Evolutionary conservation across 2,797 vertebrate genomes (phyloP).

Genomic region (Mareca strepera): DNA sequence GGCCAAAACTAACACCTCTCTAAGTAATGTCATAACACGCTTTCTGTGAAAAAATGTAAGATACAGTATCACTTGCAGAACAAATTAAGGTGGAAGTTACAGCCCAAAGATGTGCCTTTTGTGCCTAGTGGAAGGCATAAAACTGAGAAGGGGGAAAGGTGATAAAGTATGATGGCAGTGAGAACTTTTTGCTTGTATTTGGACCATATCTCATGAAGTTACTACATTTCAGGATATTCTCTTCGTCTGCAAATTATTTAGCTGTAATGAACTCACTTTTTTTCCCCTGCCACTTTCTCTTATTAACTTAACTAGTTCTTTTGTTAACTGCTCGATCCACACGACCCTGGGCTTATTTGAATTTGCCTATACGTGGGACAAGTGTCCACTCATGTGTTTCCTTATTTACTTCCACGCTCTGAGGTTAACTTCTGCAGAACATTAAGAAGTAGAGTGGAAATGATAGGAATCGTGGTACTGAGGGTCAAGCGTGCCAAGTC

Average conservation of each 20-base stretch:
- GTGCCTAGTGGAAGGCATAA: not conserved
- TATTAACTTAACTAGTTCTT: not conserved
- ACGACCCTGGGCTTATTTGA: not conserved
- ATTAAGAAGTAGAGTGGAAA: not conserved
- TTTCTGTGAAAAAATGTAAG: not conserved
- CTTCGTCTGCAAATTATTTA: not conserved
- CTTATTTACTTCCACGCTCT: not conserved
- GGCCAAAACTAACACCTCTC: not conserved
- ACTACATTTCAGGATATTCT: not conserved
- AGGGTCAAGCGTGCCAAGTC: not conserved
- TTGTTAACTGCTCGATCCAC: not conserved
- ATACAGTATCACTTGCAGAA: not conserved
- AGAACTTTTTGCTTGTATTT: not conserved
- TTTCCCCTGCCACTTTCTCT: not conserved
- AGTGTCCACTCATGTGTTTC: not conserved
- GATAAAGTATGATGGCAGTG: not conserved
- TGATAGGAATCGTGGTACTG: not conserved
- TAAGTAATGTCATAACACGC: rapidly evolving
- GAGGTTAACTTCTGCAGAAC: not conserved
- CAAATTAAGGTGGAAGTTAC: not conserved
- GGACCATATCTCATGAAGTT: not conserved
- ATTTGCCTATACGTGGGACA: not conserved
- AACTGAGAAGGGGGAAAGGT: not conserved
- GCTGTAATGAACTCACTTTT: not conserved
- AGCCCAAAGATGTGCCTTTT: not conserved